Base-by-base conservation (phyloP, 2,797 vertebrate genomes). In the Semaprochilodus insignis region DNA sequence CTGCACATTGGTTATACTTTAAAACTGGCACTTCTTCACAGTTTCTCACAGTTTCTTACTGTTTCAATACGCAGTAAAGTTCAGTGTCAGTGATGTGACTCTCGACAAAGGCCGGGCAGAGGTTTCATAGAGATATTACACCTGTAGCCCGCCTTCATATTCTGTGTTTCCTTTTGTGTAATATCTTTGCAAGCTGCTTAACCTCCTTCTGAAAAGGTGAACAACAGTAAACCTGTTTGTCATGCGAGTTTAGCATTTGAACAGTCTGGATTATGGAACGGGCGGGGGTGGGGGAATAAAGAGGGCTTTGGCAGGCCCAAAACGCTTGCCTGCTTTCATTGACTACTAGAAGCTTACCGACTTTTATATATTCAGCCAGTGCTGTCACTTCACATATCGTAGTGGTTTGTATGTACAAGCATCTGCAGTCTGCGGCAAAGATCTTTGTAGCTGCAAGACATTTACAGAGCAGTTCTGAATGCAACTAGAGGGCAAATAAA, bases 301-400 rank as follows among this genome's bases (percentile, higher is more conserved):
- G 40, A 44, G 40, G 40, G 40, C 8, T 65, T 72, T 75, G 21
- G 34, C 55, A 55, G 16, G 10, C 23, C 21, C 36, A 40, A 36
- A 52, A 51, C 2, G 48, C 40, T 54, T 10, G 4, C 85, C 87
- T 85, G 72, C 80, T 86, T 84, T 89, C 25, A 79, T 78, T 57
- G 59, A 40, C 67, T 80, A 71, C 48, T 69, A 62, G 86, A 62
- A 65, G 70, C 80, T 72, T 75, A 59, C 66, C 14, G 51, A 62
- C 27, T 63, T 31, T 27, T 27, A 23, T 27, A 23, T 10, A n/a
- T 27, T 27, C 60, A 27, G 25, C 13, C 60, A 31, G 60, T 71
- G 65, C 67, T 77, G 82, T 83, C 63, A 70, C 78, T 69, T 44
- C 23, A 48, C 74, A 74, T 65, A 70, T 63, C 75, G 34, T 19